Evolutionary conservation across 2,113 vertebrate genomes (phyloP).

Genomic region (Sphaerodactylus townsendi): DNA sequence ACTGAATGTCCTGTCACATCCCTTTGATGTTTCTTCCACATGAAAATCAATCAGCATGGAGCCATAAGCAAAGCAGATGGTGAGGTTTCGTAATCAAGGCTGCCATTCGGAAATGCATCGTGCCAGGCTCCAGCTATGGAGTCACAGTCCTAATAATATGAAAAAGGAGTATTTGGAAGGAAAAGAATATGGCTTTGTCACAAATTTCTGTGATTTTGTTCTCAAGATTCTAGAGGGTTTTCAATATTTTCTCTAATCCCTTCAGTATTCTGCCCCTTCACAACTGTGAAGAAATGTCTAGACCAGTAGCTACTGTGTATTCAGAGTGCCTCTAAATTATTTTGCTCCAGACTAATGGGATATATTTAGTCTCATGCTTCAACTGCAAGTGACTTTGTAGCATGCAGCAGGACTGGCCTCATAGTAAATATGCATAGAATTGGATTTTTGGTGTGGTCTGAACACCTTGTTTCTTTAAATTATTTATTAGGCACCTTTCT

Average conservation of each 20-base stretch:
- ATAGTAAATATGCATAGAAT: neutral
- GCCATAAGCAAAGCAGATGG: slow-evolving; percentile 29
- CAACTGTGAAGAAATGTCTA: neutral
- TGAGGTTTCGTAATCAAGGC: slow-evolving; percentile 14
- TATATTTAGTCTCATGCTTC: neutral
- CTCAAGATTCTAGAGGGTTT: neutral
- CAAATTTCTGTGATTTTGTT: neutral
- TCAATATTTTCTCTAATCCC: neutral
- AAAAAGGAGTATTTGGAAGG: neutral
- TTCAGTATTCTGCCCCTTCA: neutral
- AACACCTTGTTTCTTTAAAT: neutral
- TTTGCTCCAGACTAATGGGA: neutral
- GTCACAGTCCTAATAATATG: neutral
- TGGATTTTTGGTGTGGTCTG: neutral
- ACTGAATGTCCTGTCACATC: neutral
- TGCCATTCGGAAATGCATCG: slow-evolving; percentile 12
- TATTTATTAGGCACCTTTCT: neutral
- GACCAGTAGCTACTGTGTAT: neutral
- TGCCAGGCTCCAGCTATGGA: neutral
- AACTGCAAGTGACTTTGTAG: neutral
- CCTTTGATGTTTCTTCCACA: slow-evolving; percentile 13
- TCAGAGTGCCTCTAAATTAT: neutral
- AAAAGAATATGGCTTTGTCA: neutral
- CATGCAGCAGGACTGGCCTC: neutral
- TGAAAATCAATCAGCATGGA: slow-evolving; percentile 21